These are phyloP conservation scores for Melanotaenia parkinsoni DNA, from an alignment of 2,797 vertebrate species.

Conservation along the genomic window DNA sequence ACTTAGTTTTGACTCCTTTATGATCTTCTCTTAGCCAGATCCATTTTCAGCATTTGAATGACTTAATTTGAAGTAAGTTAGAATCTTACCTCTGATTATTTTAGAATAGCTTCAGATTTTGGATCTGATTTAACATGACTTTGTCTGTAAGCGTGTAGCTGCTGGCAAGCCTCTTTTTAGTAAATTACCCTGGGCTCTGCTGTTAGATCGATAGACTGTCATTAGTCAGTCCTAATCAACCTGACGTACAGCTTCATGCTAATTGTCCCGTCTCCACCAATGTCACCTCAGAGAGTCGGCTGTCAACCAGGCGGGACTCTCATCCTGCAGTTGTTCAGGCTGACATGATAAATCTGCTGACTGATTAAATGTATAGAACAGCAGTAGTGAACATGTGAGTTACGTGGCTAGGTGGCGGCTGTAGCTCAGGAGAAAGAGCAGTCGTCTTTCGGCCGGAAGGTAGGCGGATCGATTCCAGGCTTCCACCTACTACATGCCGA, in stretches of 20 bases:
- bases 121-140: constrained; percentile 2
- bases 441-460: no score
- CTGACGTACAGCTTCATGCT: constrained; percentile 35
- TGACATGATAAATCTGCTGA: constrained; percentile 36
- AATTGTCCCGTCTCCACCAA: constrained; percentile 46
- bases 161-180: constrained; percentile 27
- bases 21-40: no score
- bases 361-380: constrained; percentile 44
- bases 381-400: neutral
- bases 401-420: constrained; percentile 16
- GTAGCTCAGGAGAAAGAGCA: no score
- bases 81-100: no score
- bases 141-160: neutral
- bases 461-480: no score
- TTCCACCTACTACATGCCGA: no score
- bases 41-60: no score
- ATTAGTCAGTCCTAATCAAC: constrained; percentile 35
- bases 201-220: constrained; percentile 50
- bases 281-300: constrained; percentile 46
- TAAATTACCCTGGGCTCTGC: constrained; percentile 36
- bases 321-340: constrained; percentile 13
- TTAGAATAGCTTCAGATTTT: no score
- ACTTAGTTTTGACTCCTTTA: no score
- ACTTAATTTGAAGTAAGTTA: no score
- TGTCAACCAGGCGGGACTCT: constrained; percentile 22